phyloP scores from a whole-genome alignment of 1,140 invertebrate genomes.

The Berghia stephanieae region DNA sequence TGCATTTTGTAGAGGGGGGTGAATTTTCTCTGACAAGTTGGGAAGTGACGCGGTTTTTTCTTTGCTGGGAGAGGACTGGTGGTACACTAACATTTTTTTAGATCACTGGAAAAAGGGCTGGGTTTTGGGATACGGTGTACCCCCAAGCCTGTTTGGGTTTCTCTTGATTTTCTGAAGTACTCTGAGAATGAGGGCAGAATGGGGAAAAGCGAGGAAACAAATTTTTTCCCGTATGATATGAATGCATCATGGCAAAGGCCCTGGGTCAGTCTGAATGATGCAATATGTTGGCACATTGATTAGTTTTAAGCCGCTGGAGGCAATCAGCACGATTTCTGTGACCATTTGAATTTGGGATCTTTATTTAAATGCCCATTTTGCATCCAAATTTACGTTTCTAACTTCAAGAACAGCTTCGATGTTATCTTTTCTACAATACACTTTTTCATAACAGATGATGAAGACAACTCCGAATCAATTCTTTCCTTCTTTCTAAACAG shows the following conservation, averaged over 20 bases:
- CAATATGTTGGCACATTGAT: conserved; percentile 32
- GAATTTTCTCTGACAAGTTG: neutral
- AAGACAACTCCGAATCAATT: too few relatives aligned
- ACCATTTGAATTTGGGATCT: conserved; percentile 23
- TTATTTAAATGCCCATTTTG: conserved; percentile 39
- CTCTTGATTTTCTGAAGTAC: conserved; percentile 26
- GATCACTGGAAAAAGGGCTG: conserved; percentile 34
- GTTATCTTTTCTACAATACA: conserved; percentile 38
- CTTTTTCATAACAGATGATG: too few relatives aligned
- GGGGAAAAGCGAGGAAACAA: conserved; percentile 37
- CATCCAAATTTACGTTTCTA: conserved; percentile 25
- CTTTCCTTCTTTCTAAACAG: too few relatives aligned
- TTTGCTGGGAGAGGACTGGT: conserved; percentile 16
- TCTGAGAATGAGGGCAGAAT: conserved; percentile 32
- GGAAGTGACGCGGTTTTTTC: neutral
- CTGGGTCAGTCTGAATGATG: conserved; percentile 39
- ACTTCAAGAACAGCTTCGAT: conserved; percentile 30
- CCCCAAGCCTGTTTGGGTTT: conserved; percentile 4
- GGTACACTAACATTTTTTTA: conserved; percentile 2
- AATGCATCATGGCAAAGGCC: conserved; percentile 39
- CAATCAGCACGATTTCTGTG: conserved; percentile 43
- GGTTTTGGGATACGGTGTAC: conserved; percentile 36
- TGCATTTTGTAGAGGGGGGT: conserved; percentile 23
- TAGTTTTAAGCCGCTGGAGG: conserved; percentile 41
- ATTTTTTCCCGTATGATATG: conserved; percentile 21